Evolutionary conservation across 23 tunicate species (phyloP), one percentile per base, ranked within the genome.

Genomic region (Styela clava): DNA sequence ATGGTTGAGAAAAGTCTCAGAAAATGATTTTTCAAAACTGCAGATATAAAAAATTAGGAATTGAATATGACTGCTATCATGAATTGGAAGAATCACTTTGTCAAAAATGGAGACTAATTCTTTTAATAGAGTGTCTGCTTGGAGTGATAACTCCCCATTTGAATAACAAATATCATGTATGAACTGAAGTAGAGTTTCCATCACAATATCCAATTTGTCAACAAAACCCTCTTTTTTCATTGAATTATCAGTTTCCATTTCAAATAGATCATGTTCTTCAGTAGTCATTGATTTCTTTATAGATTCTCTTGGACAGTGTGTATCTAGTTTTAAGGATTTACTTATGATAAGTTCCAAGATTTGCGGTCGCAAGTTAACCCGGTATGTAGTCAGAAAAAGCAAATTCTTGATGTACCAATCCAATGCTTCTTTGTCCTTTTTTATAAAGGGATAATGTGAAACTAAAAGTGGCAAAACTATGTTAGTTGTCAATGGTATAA

Each of bases 31-130:
- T 67, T 81, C 81, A 20, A 89, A 85, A 70, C 90, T 86, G 84
- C 90, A 86, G 7, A 91, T 82, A 52, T 86, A 91, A 67, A 91
- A 91, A 3, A 91, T 5, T 2, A 78, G 22, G 51, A 86, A 91
- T 74, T 91, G 97, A 29, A 82, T 81, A 63, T 91, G 97, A 36
- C 27, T 62, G 52, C 88, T 64, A 20, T 72, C 86, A 65, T 91
- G 83, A 3, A 86, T 36, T 1, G 97, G 97, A 61, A 91, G 64
- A 12, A 91, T 74, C 2, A 78, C 78, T 16, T 67, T 63, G 52
- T 82, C 87, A 64, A 91, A 91, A 27, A 87, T 79, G 33, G 31
- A 26, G 33, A 91, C 1, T 2, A 91, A n/a, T 72, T 91, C 90
- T 19, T 74, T 77, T 35, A 91, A 82, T 3, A 91, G 61, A 33